phyloP scores from a whole-genome alignment of 1,140 invertebrate species.

The Protaetia brevitarsis region DNA sequence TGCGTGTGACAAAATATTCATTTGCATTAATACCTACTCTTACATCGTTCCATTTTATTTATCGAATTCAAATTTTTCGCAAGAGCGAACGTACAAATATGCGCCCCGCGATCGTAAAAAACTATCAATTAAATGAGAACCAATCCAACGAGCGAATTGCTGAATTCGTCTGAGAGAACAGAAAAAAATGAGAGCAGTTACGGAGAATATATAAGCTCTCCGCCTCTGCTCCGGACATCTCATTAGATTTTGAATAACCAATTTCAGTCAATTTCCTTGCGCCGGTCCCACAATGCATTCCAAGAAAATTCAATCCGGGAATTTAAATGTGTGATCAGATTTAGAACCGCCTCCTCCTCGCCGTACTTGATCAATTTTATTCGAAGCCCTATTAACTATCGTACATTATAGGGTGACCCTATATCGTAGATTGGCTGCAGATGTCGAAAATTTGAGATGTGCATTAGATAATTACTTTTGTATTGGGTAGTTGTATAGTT shows the following conservation, averaged over 20 bases:
- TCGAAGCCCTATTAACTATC: not conserved
- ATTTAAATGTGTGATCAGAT: constrained; percentile 39
- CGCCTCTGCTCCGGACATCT: constrained; percentile 35
- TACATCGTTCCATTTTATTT: no score
- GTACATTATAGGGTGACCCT: no score
- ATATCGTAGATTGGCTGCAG: no score
- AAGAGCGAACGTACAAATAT: no score
- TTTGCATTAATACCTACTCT: no score
- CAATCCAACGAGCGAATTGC: constrained; percentile 1
- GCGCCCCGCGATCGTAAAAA: no score
- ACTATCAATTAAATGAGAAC: constrained; percentile 1
- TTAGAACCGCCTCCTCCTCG: constrained; percentile 35
- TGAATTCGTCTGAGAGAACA: constrained; percentile 1
- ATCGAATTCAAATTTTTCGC: no score
- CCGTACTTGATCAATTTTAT: constrained; percentile 28
- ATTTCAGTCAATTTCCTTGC: constrained; percentile 34
- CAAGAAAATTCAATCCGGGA: constrained; percentile 36
- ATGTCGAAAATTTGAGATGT: no score
- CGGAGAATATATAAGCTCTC: constrained; percentile 8
- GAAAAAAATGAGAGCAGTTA: constrained; percentile 5
- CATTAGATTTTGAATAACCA: constrained; percentile 34
- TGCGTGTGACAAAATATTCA: no score
- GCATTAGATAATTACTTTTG: no score
- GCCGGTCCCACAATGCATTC: constrained; percentile 30
- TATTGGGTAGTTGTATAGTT: no score